Conservation (phyloP, 2,888 invertebrate genomes). For the Volucella inflata region DNA sequence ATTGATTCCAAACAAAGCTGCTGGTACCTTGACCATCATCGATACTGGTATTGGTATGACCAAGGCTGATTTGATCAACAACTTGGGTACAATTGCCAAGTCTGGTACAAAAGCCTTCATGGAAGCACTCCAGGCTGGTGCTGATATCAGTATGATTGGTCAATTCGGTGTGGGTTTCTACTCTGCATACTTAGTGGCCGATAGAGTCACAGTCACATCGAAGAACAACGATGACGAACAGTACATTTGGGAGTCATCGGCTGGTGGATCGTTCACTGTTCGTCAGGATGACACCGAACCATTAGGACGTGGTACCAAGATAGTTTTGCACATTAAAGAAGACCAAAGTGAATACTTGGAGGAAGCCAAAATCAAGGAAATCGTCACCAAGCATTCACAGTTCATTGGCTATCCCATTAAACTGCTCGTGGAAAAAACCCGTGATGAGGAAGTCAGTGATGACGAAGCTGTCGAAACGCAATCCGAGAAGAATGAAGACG, state of each 20-base stretch:
- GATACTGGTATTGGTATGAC: constrained; percentile 99
- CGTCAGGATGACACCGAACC: constrained; percentile 89
- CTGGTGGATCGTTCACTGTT: constrained; percentile 97
- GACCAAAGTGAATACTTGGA: constrained; percentile 96
- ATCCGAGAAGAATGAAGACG: constrained; percentile 89
- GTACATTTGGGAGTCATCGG: constrained; percentile 97
- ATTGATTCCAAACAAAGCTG: constrained; percentile 96
- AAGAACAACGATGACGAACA: constrained; percentile 98
- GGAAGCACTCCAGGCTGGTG: constrained; percentile 98
- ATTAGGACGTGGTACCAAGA: constrained; percentile 94
- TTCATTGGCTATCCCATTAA: constrained; percentile 99
- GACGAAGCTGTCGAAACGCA: constrained; percentile 93
- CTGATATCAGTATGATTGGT: constrained; percentile 99
- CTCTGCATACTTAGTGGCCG: constrained; percentile 97
- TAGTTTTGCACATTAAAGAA: constrained; percentile 95
- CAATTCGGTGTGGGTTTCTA: constrained; percentile 99
- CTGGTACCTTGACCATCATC: constrained; percentile 95
- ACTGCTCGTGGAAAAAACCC: constrained; percentile 95
- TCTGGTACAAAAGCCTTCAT: constrained; percentile 99
- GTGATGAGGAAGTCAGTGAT: constrained; percentile 96
- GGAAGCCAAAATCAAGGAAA: constrained; percentile 95
- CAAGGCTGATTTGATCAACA: constrained; percentile 98
- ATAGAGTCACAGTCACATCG: constrained; percentile 94
- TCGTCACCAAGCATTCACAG: constrained; percentile 98
- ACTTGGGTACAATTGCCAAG: constrained; percentile 98